phyloP scores from a whole-genome alignment of 2,888 invertebrate species.

The Eupithecia insigniata region DNA sequence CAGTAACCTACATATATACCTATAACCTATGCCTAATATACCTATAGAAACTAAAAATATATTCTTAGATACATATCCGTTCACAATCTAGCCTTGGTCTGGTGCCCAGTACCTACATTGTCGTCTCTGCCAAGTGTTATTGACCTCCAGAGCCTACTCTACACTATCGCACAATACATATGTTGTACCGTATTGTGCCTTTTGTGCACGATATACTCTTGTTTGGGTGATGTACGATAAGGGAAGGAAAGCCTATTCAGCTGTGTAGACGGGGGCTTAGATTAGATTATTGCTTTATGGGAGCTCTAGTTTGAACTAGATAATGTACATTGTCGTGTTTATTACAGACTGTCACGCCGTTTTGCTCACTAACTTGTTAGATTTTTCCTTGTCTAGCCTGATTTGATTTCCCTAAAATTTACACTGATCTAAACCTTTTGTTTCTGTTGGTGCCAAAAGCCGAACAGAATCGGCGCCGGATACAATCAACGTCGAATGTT shows the following conservation, averaged over 20 bases:
- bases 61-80: background rate
- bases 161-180: slow-evolving; percentile 5
- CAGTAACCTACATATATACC: background rate
- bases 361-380: background rate
- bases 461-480: background rate
- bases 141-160: slow-evolving; percentile 37
- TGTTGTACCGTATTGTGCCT: slow-evolving; percentile 2
- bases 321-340: background rate
- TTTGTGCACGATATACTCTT: slow-evolving; percentile 11
- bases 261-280: slow-evolving; percentile 8
- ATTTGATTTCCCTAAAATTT: background rate
- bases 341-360: background rate
- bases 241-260: slow-evolving; percentile 16
- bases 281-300: slow-evolving; percentile 13
- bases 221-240: slow-evolving; percentile 16
- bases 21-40: background rate
- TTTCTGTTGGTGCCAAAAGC: background rate
- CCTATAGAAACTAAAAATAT: background rate
- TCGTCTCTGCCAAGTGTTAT: slow-evolving; percentile 45
- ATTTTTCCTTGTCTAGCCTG: background rate
- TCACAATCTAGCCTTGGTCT: slow-evolving; percentile 16
- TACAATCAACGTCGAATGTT: background rate
- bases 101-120: slow-evolving; percentile 27
- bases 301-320: background rate
- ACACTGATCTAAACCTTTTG: background rate